Conservation (phyloP, 2,888 invertebrate genomes). For the Drosophila neoperkinsi region DNA sequence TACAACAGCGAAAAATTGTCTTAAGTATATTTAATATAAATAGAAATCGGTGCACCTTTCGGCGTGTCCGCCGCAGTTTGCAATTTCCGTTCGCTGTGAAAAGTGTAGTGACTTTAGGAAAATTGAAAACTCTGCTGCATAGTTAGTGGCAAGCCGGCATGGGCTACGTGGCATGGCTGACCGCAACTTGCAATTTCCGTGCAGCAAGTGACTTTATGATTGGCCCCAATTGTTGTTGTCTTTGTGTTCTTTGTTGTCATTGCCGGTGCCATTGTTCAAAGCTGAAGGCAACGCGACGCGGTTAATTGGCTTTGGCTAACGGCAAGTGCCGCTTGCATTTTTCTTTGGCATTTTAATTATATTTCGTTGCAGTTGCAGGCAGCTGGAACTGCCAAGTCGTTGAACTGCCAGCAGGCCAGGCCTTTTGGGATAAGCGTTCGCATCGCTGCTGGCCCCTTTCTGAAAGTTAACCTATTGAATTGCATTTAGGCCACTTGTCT, state of each 20-base stretch:
- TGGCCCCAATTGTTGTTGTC: slow-evolving; percentile 36
- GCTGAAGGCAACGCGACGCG: slow-evolving; percentile 31
- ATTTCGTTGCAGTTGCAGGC: slow-evolving; percentile 28
- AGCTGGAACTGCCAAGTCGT: slow-evolving; percentile 43
- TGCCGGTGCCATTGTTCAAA: slow-evolving; percentile 36
- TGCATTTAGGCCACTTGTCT: slow-evolving; percentile 69
- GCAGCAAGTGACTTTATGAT: slow-evolving; percentile 70
- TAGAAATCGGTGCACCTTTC: slow-evolving; percentile 21
- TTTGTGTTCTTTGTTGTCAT: slow-evolving; percentile 1
- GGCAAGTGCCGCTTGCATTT: slow-evolving; percentile 39
- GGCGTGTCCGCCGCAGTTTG: slow-evolving; percentile 56
- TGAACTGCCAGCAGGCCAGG: slow-evolving; percentile 45
- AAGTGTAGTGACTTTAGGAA: slow-evolving; percentile 14
- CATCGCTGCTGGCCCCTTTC: slow-evolving; percentile 40
- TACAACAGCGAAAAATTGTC: slow-evolving; percentile 9
- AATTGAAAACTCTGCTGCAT: slow-evolving; percentile 20
- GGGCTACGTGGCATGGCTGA: slow-evolving; percentile 51
- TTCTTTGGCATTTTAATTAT: slow-evolving; percentile 70
- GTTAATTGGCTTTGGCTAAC: slow-evolving; percentile 68
- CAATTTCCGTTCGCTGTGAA: slow-evolving; percentile 64
- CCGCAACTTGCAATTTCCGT: slow-evolving; percentile 78
- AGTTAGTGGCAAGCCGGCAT: slow-evolving; percentile 15
- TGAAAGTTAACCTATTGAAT: slow-evolving; percentile 69
- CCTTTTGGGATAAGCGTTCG: slow-evolving; percentile 43
- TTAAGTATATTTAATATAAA: slow-evolving; percentile 33